Conservation (phyloP, 2,888 invertebrate species). For the Lordiphosa fenestrarum region DNA sequence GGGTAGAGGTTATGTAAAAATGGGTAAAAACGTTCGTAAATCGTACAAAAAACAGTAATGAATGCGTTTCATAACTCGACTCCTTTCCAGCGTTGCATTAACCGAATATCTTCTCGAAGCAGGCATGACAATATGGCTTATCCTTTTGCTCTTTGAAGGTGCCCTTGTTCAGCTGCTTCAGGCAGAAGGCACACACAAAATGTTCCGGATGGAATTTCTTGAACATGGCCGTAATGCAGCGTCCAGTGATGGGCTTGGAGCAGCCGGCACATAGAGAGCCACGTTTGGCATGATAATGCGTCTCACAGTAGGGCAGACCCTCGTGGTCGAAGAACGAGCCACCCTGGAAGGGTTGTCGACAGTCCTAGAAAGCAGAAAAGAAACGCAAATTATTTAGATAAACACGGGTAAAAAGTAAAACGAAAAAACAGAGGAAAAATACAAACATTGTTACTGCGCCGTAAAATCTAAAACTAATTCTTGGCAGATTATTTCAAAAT, state of each 20-base stretch:
- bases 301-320: slow-evolving; percentile 98
- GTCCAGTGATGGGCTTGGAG: slow-evolving; percentile 97
- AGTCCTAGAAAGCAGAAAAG: slow-evolving; percentile 87
- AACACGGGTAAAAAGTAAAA: background rate
- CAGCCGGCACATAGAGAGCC: slow-evolving; percentile 99
- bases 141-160: slow-evolving; percentile 99
- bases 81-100: slow-evolving; percentile 79
- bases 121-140: slow-evolving; percentile 98
- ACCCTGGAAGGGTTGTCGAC: slow-evolving; percentile 96
- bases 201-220: slow-evolving; percentile 99
- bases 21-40: slow-evolving; percentile 34
- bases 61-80: slow-evolving; percentile 34
- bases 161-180: slow-evolving; percentile 98
- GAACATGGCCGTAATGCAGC: slow-evolving; percentile 99
- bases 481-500: slow-evolving; percentile 15
- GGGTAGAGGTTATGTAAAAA: slow-evolving; percentile 16
- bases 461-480: slow-evolving; percentile 13
- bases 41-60: slow-evolving; percentile 42
- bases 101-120: slow-evolving; percentile 98
- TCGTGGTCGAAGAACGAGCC: slow-evolving; percentile 99
- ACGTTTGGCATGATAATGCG: slow-evolving; percentile 98
- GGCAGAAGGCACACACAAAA: slow-evolving; percentile 99
- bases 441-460: slow-evolving; percentile 33
- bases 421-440: background rate
- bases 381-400: background rate